A percentile compares a stretch with the other conserved stretches of the same genome.
Evolutionary conservation across 2,888 invertebrate genomes (phyloP).

Genomic region (Nephrotoma appendiculata): DNA sequence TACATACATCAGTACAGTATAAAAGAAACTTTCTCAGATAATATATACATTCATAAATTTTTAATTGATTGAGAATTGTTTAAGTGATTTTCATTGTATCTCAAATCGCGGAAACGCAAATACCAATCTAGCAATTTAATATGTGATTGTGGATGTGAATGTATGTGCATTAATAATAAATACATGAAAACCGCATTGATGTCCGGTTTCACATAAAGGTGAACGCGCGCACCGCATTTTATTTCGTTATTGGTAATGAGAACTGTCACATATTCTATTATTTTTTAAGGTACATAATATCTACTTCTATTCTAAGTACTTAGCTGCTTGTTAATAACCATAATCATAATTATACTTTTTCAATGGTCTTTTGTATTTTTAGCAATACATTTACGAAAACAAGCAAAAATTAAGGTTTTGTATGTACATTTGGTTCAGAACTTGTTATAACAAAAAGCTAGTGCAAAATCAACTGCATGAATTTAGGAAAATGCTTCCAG

Average conservation of each 20-base stretch:
- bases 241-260: not conserved
- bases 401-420: no score
- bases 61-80: not conserved
- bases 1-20: not conserved
- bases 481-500: no score
- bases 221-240: not conserved
- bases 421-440: no score
- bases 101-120: not conserved
- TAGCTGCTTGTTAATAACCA: no score
- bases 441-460: no score
- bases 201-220: not conserved
- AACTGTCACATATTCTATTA: not conserved
- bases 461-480: no score
- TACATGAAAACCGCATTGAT: not conserved
- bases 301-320: no score
- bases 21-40: not conserved
- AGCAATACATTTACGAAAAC: no score
- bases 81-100: not conserved
- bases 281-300: no score
- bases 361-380: no score
- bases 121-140: not conserved
- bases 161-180: not conserved
- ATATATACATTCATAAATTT: not conserved
- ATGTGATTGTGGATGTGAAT: not conserved
- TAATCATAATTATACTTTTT: no score